phyloP scores from a whole-genome alignment of 2,113 vertebrate genomes.

The Danionella cerebrum region DNA sequence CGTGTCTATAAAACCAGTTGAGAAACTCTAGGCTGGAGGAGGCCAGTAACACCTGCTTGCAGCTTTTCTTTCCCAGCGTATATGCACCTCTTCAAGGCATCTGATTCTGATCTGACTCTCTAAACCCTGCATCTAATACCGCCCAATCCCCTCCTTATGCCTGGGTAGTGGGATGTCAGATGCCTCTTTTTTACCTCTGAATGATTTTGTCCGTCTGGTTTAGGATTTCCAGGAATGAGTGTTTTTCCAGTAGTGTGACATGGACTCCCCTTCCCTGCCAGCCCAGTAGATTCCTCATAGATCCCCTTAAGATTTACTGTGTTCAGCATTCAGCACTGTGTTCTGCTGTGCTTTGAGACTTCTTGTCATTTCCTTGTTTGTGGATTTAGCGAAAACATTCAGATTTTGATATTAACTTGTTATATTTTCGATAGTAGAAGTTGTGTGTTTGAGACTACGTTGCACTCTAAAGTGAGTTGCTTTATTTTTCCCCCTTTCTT shows the following conservation, averaged over 20 bases:
- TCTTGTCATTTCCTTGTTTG: not conserved
- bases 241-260: constrained; percentile 25
- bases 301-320: not conserved
- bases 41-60: constrained; percentile 67
- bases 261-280: constrained; percentile 26
- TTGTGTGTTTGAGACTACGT: not conserved
- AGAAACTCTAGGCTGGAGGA: constrained; percentile 66
- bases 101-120: too few relatives aligned
- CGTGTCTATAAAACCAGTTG: too few relatives aligned
- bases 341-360: not conserved
- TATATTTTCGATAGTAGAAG: too few relatives aligned
- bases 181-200: constrained; percentile 54
- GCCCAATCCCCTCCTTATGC: constrained; percentile 35
- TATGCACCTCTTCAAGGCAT: constrained; percentile 62
- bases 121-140: constrained; percentile 73
- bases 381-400: not conserved
- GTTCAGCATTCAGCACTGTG: too few relatives aligned
- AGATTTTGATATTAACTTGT: not conserved
- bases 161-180: constrained; percentile 48
- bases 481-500: too few relatives aligned
- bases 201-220: constrained; percentile 35
- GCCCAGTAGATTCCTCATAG: constrained; percentile 23
- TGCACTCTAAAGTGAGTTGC: too few relatives aligned
- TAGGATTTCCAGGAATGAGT: constrained; percentile 30
- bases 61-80: constrained; percentile 51